Evolutionary conservation across 2,113 vertebrate genomes (phyloP).

Genomic region (Aramus guarauna): DNA sequence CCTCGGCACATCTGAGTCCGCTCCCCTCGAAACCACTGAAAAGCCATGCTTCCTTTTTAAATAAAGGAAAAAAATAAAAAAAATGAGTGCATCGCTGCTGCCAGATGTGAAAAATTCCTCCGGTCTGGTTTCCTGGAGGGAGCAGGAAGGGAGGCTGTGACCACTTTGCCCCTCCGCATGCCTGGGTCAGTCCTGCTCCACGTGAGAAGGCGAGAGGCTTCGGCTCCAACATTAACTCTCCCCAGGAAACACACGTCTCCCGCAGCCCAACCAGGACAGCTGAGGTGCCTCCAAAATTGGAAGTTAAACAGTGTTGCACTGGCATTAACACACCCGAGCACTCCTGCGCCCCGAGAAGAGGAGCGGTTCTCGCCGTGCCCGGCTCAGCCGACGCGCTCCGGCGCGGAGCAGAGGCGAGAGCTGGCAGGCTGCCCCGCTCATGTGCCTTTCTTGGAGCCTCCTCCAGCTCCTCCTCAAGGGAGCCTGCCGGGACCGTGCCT

Average conservation of each 20-base stretch:
- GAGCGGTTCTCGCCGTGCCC: not conserved
- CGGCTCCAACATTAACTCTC: not conserved
- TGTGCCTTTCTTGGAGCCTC: constrained; percentile 45
- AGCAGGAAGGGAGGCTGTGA: not conserved
- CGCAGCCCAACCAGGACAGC: not conserved
- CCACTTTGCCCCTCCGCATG: not conserved
- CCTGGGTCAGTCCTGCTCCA: not conserved
- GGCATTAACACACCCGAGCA: accelerated
- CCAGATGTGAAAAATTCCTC: constrained; percentile 36
- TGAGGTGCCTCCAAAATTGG: accelerated
- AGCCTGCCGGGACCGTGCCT: not conserved
- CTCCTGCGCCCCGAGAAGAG: not conserved
- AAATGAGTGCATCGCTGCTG: not conserved
- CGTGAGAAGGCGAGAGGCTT: not conserved
- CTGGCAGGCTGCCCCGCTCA: not conserved
- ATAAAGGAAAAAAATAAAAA: not conserved
- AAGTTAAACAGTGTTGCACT: accelerated
- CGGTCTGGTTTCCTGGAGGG: not conserved
- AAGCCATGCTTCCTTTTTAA: not conserved
- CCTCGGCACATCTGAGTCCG: not conserved
- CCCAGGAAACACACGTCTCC: not conserved
- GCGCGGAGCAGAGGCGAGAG: not conserved
- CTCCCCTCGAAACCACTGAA: not conserved
- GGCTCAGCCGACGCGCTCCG: not conserved
- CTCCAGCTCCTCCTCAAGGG: constrained; percentile 20